Evolutionary conservation across 2,797 vertebrate genomes (phyloP), one percentile per base, ranked within the genome.

Genomic region (Argya squamiceps): DNA sequence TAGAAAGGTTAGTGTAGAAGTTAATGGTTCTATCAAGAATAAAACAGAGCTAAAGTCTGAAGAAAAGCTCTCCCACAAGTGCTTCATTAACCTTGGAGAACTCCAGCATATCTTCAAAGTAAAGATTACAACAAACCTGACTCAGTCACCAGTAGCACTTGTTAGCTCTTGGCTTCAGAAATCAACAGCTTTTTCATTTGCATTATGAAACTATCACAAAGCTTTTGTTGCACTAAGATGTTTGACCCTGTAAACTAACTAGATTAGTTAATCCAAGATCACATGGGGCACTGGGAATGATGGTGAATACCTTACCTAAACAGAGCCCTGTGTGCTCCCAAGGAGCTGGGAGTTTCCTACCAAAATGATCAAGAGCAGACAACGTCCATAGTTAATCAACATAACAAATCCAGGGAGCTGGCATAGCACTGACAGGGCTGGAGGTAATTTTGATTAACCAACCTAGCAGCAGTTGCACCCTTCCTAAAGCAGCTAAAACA

Each of bases 11-110:
- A 99, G 98, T 98, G 98, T 98, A 93, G 91, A 97, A 99, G 99
- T 99, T 99, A 99, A 99, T 99, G 98, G 98, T 98, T 98, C 98
- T 98, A 99, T 99, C 99, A 99, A 98, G 98, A 99, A 98, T 98
- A 98, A 98, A 99, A 98, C 97, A 98, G 98, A 98, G 98, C 98
- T 98, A 98, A 98, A 99, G 98, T 98, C 98, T 98, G 98, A 98
- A 98, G 98, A 98, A 98, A 99, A 98, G 98, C 98, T 99, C 98
- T 98, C 97, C 98, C 98, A 98, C 98, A 98, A 99, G 98, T 98
- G 98, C 98, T 99, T 99, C 98, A 99, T 99, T 99, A 99, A 99
- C 99, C 99, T 99, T 98, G 98, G 97, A 95, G 98, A 98, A 98
- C 98, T 97, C 97, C 94, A 97, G 98, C 97, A 96, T 98, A 98